Percentiles rank a stretch among this genome's conserved stretches.
Conservation (phyloP, 2,113 vertebrate species). For the Misgurnus anguillicaudatus region DNA sequence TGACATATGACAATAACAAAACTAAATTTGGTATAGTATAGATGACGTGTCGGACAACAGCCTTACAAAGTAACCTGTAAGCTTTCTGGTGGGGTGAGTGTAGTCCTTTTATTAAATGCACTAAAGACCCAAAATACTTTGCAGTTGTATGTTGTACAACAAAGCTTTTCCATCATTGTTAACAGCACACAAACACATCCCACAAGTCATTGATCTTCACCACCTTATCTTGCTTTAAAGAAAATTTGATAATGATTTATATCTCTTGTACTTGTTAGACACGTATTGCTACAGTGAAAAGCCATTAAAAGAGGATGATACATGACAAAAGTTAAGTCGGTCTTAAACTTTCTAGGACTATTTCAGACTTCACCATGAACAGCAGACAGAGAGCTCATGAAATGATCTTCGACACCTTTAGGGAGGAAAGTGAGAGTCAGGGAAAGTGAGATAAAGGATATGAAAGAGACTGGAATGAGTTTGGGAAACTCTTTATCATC, state of each 20-base stretch:
- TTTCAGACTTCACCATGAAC: constrained; percentile 35
- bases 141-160: not conserved
- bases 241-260: too few species aligned
- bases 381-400: constrained; percentile 20
- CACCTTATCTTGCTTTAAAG: not conserved
- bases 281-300: too few species aligned
- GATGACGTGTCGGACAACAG: not conserved
- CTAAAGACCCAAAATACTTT: not conserved
- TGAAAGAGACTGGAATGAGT: constrained; percentile 44
- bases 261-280: not conserved
- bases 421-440: constrained; percentile 35
- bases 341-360: not conserved
- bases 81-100: not conserved
- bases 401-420: constrained; percentile 44
- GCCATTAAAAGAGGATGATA: not conserved
- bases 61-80: not conserved
- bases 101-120: too few species aligned
- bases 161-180: not conserved
- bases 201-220: not conserved
- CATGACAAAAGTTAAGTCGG: not conserved
- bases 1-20: too few species aligned
- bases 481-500: constrained; percentile 57
- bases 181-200: not conserved
- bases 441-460: constrained; percentile 31
- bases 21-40: not conserved